These are phyloP conservation scores for Ennomos erosarius DNA, from an alignment of 2,888 invertebrate species.

Conservation along the genomic window DNA sequence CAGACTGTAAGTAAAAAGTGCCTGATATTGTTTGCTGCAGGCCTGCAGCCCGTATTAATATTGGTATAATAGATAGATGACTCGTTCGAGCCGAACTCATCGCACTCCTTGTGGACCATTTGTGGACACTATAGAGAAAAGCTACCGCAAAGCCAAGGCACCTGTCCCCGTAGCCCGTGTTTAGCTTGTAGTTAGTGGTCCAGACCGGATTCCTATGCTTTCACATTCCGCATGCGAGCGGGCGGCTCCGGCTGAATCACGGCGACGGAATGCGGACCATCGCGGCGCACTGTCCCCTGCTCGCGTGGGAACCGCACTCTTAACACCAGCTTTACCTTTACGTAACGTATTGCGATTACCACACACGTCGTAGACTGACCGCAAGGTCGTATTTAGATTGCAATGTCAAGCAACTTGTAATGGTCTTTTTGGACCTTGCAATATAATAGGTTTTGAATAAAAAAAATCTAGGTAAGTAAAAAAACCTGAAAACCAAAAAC, in stretches of 20 bases:
- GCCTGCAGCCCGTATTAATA: too few species aligned
- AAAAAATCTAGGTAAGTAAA: too few species aligned
- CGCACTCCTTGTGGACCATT: too few species aligned
- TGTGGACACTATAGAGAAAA: too few species aligned
- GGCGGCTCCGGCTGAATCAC: conserved; percentile 50
- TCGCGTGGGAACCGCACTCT: conserved; percentile 19
- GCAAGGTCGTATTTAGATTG: not conserved
- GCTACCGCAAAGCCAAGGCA: not conserved
- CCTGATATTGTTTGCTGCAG: too few species aligned
- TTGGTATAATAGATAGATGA: too few species aligned
- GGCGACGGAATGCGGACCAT: conserved; percentile 46
- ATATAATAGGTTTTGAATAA: too few species aligned
- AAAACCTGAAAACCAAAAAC: too few species aligned
- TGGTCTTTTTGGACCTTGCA: not conserved
- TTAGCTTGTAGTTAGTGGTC: conserved; percentile 15
- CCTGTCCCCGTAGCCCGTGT: conserved; percentile 11
- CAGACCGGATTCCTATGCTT: conserved; percentile 59
- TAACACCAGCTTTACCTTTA: conserved; percentile 2
- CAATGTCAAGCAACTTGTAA: not conserved
- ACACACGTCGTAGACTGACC: too few species aligned
- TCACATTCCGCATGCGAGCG: conserved; percentile 50
- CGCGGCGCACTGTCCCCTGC: conserved; percentile 8
- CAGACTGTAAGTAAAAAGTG: too few species aligned
- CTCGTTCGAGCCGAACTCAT: too few species aligned
- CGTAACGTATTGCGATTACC: not conserved